Evolutionary conservation across 64 coral and sea anemone species (phyloP).

Genomic region (Pocillopora damicornis): DNA sequence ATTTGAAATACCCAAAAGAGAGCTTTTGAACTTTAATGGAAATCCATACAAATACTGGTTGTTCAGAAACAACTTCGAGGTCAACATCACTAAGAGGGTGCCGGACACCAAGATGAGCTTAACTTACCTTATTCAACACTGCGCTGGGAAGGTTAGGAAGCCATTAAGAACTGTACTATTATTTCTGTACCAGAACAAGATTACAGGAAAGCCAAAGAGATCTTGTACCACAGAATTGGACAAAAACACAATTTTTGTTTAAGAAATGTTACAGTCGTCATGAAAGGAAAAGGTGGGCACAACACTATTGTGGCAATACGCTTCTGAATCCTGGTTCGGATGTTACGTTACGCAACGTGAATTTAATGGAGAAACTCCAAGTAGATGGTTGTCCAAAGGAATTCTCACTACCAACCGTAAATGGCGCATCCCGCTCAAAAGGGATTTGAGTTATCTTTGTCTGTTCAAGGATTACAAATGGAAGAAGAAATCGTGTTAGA

Average conservation of each 20-base stretch:
- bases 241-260: conserved; percentile 28
- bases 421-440: neutral
- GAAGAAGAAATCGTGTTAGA: conserved; percentile 29
- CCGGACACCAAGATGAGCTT: neutral
- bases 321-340: conserved; percentile 36
- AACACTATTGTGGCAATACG: conserved; percentile 16
- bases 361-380: conserved; percentile 21
- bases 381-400: conserved; percentile 17
- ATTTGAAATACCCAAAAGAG: conserved; percentile 8
- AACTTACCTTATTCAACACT: conserved; percentile 33
- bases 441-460: conserved; percentile 27
- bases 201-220: neutral
- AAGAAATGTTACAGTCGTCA: conserved; percentile 3
- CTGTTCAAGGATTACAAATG: neutral
- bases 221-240: conserved; percentile 26
- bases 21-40: no score
- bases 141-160: neutral
- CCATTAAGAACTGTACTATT: no score
- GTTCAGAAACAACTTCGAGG: no score
- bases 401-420: conserved; percentile 17
- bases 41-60: no score
- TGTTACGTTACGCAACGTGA: conserved; percentile 29
- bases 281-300: conserved; percentile 9
- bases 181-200: neutral
- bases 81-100: neutral